Conservation (phyloP, 2,797 vertebrate species). For the Ctenopoma kingsleyae region DNA sequence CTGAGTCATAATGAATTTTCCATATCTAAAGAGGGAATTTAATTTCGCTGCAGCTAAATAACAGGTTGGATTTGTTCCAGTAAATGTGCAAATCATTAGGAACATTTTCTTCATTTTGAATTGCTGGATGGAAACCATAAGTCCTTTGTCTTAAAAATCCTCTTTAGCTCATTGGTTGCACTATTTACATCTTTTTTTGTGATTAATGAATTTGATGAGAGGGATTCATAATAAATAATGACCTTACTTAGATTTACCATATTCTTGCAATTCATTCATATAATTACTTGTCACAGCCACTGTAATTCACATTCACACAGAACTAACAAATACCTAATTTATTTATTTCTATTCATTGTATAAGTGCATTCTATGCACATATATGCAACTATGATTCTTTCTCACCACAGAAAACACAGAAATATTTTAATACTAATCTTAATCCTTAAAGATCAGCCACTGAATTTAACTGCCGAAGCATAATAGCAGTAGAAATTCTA, state of each 20-base stretch:
- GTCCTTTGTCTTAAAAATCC: slow-evolving; percentile 9
- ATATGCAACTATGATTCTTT: neutral
- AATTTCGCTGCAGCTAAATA: slow-evolving; percentile 36
- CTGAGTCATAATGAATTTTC: slow-evolving; percentile 50
- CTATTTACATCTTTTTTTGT: slow-evolving; percentile 16
- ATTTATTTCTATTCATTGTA: neutral
- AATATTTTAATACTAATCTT: slow-evolving; percentile 7
- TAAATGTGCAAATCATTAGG: neutral
- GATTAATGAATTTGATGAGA: slow-evolving; percentile 18
- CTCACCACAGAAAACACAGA: slow-evolving; percentile 3
- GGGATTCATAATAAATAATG: neutral
- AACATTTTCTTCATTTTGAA: neutral
- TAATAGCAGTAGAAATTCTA: neutral
- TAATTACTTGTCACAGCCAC: slow-evolving; percentile 3
- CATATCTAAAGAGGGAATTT: slow-evolving; percentile 34
- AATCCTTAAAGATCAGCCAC: slow-evolving; percentile 1
- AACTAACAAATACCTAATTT: neutral
- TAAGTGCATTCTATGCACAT: slow-evolving; percentile 5
- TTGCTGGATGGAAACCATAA: neutral
- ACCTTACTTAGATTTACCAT: slow-evolving; percentile 5
- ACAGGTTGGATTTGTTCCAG: slow-evolving; percentile 26
- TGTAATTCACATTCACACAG: neutral
- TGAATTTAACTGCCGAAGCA: slow-evolving; percentile 1
- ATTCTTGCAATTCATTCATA: neutral
- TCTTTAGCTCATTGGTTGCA: slow-evolving; percentile 1